These are phyloP conservation scores for Heteromurus nitidus DNA, from an alignment of 2,888 invertebrate species.

Conservation along the genomic window DNA sequence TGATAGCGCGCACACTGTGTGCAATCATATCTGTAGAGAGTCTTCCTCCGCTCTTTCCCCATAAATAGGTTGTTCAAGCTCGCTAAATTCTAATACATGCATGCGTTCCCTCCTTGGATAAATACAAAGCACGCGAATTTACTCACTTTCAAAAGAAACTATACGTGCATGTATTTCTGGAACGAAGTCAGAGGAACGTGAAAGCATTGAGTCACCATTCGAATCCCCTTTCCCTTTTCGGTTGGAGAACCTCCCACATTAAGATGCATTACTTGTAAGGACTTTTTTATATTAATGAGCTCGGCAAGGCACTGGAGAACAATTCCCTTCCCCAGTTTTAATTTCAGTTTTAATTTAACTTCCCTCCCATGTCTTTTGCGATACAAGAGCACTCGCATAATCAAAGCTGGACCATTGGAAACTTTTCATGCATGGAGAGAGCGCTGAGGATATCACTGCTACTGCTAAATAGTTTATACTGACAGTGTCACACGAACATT, in stretches of 20 bases:
- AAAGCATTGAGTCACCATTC: conserved; percentile 3
- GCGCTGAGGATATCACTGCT: too few species aligned
- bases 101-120: too few species aligned
- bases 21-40: neutral
- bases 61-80: neutral
- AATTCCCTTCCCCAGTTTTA: conserved; percentile 51
- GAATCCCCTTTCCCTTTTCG: conserved; percentile 23
- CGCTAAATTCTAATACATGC: neutral
- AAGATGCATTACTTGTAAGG: conserved; percentile 59
- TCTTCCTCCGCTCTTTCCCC: neutral
- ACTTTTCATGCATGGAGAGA: neutral
- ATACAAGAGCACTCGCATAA: neutral
- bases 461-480: too few species aligned
- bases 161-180: neutral
- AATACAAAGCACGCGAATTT: too few species aligned
- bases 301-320: conserved; percentile 53
- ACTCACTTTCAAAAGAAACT: neutral
- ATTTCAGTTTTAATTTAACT: conserved; percentile 65
- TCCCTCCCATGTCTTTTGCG: neutral
- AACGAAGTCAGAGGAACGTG: neutral
- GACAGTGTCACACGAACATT: too few species aligned
- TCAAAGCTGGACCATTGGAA: neutral
- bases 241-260: conserved; percentile 42
- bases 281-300: conserved; percentile 64
- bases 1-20: neutral